phyloP scores from a whole-genome alignment of 2,797 vertebrate genomes.

The Scyliorhinus canicula region DNA sequence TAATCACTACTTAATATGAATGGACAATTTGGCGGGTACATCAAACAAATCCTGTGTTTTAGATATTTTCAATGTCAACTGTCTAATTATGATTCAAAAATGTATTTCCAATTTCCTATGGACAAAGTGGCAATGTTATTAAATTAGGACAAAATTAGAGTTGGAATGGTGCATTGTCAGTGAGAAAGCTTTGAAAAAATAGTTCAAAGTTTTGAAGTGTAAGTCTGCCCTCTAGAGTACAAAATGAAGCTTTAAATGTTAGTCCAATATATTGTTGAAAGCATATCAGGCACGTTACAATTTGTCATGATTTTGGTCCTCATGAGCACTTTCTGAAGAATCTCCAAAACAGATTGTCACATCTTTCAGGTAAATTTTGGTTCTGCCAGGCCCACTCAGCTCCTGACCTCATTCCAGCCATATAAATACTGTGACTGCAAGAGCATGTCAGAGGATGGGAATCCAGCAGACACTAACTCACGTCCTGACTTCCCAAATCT shows the following conservation, averaged over 20 bases:
- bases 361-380: background rate
- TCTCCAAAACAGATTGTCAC: background rate
- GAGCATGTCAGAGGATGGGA: no score
- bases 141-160: background rate
- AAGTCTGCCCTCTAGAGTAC: slow-evolving; percentile 20
- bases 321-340: background rate
- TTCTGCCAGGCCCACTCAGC: no score
- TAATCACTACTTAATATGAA: background rate
- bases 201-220: background rate
- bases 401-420: no score
- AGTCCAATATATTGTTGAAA: background rate
- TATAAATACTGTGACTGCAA: no score
- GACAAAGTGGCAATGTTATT: background rate
- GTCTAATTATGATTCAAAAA: background rate
- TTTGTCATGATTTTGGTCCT: background rate
- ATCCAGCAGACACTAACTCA: no score
- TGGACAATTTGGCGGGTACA: background rate
- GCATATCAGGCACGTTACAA: background rate
- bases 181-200: background rate
- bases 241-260: background rate
- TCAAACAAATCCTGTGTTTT: background rate
- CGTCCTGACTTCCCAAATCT: no score
- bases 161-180: background rate
- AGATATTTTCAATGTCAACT: background rate
- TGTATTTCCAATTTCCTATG: background rate